A percentile compares a stretch with the other conserved stretches of the same genome.
phyloP scores from a whole-genome alignment of 2,113 vertebrate species.

The Silurus meridionalis region DNA sequence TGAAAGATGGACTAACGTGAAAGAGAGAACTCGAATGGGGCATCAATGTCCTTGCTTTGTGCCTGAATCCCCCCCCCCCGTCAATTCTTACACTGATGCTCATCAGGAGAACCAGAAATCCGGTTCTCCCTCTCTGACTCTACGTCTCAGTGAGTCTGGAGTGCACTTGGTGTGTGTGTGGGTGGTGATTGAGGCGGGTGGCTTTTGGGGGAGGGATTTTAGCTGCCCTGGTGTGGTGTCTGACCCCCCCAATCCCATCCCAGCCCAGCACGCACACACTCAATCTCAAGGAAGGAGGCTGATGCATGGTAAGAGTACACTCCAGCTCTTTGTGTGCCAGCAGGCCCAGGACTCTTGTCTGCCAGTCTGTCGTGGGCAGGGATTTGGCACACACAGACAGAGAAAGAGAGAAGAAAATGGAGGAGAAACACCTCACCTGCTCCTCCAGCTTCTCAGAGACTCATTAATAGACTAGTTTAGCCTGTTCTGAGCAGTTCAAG shows the following conservation, averaged over 20 bases:
- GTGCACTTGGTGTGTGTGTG: constrained; percentile 57
- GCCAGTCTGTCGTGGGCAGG: background rate
- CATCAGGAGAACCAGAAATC: no score
- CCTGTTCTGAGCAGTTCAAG: background rate
- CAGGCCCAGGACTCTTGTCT: background rate
- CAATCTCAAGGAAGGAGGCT: constrained; percentile 56
- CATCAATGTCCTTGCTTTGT: constrained; percentile 67
- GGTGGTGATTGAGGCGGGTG: constrained; percentile 49
- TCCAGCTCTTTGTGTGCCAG: constrained; percentile 67
- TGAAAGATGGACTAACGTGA: constrained; percentile 49
- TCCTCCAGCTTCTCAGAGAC: background rate
- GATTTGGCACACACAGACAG: background rate
- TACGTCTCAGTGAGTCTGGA: constrained; percentile 61
- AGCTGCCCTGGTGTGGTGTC: constrained; percentile 75
- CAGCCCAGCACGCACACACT: constrained; percentile 51
- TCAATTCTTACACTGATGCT: background rate
- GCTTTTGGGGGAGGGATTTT: constrained; percentile 69
- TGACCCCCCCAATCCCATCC: constrained; percentile 40
- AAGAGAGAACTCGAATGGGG: constrained; percentile 62
- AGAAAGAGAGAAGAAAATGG: background rate
- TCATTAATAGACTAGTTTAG: background rate
- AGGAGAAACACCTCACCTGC: background rate
- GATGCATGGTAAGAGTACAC: constrained; percentile 72
- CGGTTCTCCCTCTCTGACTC: constrained; percentile 8
- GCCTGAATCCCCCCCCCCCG: constrained; percentile 31